Evolutionary conservation across 2,888 invertebrate genomes (phyloP), one percentile per base, ranked within the genome.

Genomic region (Trichogramma dendrolimi): DNA sequence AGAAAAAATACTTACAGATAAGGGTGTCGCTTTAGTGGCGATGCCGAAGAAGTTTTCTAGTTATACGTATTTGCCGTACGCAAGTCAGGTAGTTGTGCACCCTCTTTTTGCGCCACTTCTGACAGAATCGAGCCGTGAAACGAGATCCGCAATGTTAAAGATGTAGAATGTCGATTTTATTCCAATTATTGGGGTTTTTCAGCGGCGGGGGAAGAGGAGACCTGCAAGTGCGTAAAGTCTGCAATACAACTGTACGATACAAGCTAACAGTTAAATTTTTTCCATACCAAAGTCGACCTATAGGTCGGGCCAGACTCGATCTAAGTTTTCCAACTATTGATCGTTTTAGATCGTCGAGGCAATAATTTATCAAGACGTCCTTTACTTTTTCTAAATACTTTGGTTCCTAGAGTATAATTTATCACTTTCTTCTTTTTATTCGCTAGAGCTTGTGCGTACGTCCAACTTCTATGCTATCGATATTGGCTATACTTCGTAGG

Each of bases 121-220:
- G 75, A 77, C 77, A 77, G 77, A 78, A 78, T 74, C 72, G 76
- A 79, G 77, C 76, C 78, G 78, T 79, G 78, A 79, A 79, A 79
- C 78, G 77, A 79, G 79, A 78, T 79, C 71, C 64, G 67, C 61
- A 63, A 65, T 64, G 56, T 58, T 67, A 66, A 67, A 71, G 71
- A 65, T 68, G 70, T 67, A 61, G 67, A 59, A 59, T 62, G 62
- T 63, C 66, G 67, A 73, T 70, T 73, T 75, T 75, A 73, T 76
- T 73, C 75, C 77, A 76, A 78, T 78, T 74, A 78, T 77, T 76
- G 75, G 71, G 67, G 70, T 70, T 71, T 73, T 71, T 73, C 38
- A 40, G 10, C 60, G 7, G 27, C 27, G 27, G 27, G 27, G 2
- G 3, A 27, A 27, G 27, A 2, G 27, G 27, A 2, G 27, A 27